Evolutionary conservation across 2,888 invertebrate species (phyloP), one percentile per base, ranked within the genome.

Genomic region (Germaria angustata): DNA sequence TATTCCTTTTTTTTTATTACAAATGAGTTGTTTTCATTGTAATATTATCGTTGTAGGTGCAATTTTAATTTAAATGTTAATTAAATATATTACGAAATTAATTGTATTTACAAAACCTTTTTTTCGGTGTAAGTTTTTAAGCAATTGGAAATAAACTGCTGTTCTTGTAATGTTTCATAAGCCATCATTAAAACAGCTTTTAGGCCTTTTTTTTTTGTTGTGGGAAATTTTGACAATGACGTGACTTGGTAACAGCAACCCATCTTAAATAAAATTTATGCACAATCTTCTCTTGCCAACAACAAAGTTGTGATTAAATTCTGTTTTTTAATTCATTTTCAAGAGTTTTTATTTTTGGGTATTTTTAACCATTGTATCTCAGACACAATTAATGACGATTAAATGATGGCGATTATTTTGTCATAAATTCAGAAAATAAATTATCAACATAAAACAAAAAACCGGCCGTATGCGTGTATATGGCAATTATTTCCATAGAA

Each of bases 381-480:
- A 59, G 39, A 20, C 69, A 34, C 53, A 46, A 73, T 69, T 75
- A 69, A 69, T 63, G 49, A 75, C 69, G 65, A 75, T 39, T 41
- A 75, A 75, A 69, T 75, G 69, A 75, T 71, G 75, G 65, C 75
- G 68, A 75, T 80, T 80, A 80, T 80, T 76, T 80, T 76, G 75
- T 71, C 69, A 76, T 59, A 66, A 76, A 65, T 24, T 63, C 55
- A 28, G 9, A 63, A 63, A 39, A 36, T 46, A 32, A 75, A 46
- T 28, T 36, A 11, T 61, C 15, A 28, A 59, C 39, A 66, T 59
- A 63, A 68, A 73, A 55, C 46, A 68, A n/a, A n/a, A n/a, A n/a
- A n/a, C n/a, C n/a, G 61, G 15, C 28, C 39, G 39, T 49, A 34
- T 80, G 80, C 75, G 75, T 75, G 69, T 73, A 59, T 63, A 39